Conservation (phyloP, 2,113 vertebrate species). For the Onychostruthus taczanowskii region DNA sequence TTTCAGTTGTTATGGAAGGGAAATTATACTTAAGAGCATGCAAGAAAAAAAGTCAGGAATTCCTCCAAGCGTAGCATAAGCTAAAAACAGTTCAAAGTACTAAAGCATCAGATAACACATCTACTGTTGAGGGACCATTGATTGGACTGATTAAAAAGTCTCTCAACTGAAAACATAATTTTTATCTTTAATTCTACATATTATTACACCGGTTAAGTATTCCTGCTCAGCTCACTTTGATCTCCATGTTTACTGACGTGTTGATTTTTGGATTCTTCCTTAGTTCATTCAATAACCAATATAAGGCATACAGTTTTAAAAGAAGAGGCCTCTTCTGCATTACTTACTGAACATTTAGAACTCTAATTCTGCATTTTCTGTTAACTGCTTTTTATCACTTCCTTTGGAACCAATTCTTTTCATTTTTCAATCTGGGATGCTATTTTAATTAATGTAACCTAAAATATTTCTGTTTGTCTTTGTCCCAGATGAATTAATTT, state of each 20-base stretch:
- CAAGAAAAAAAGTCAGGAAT: conserved; percentile 3
- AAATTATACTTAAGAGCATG: not conserved
- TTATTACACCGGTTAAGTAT: not conserved
- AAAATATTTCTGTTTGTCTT: not conserved
- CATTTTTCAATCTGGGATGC: not conserved
- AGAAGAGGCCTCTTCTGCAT: not conserved
- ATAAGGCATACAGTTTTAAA: not conserved
- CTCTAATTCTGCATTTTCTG: not conserved
- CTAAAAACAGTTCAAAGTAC: conserved; percentile 28
- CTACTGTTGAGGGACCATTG: not conserved
- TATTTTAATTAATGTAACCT: not conserved
- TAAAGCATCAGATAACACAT: not conserved
- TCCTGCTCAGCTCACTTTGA: not conserved
- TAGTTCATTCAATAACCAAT: not conserved
- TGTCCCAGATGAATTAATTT: not conserved
- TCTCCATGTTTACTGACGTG: not conserved
- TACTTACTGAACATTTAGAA: not conserved
- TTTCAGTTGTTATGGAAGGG: conserved; percentile 21
- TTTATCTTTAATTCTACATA: not conserved
- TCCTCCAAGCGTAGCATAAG: not conserved
- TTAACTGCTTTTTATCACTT: not conserved
- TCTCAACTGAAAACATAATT: not conserved
- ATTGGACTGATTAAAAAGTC: not conserved
- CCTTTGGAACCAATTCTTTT: not conserved
- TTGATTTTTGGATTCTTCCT: not conserved